phyloP scores from a whole-genome alignment of 2,113 vertebrate species.

The Poecilia latipinna region DNA sequence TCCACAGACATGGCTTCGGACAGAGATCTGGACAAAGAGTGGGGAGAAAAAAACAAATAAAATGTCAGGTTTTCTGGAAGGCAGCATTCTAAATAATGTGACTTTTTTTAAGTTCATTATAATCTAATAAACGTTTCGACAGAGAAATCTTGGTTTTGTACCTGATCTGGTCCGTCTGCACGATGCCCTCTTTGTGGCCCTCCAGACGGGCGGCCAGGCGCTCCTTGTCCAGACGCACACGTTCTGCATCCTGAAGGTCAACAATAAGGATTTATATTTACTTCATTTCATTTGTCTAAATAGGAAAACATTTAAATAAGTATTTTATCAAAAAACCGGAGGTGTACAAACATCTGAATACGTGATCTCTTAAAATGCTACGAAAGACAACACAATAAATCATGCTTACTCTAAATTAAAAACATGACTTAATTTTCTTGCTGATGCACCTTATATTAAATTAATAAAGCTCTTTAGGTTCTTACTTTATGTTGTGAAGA shows the following conservation, averaged over 20 bases:
- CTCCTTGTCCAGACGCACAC: slow-evolving; percentile 97
- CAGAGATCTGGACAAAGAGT: slow-evolving; percentile 83
- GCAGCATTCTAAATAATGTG: not conserved
- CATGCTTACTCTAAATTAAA: not conserved
- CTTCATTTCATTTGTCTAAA: too few relatives aligned
- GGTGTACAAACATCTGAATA: not conserved
- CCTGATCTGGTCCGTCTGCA: slow-evolving; percentile 98
- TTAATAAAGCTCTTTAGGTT: too few relatives aligned
- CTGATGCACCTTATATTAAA: not conserved
- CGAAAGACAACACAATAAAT: not conserved
- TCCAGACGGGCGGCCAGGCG: slow-evolving; percentile 98
- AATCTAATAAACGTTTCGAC: not conserved
- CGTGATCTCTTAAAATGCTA: not conserved
- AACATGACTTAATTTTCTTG: not conserved
- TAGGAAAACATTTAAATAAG: not conserved
- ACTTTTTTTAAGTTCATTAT: not conserved
- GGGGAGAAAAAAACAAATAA: too few relatives aligned
- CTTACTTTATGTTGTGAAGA: too few relatives aligned
- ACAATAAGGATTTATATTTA: not conserved
- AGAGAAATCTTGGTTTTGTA: slow-evolving; percentile 52
- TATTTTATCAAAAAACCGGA: not conserved
- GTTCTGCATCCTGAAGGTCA: slow-evolving; percentile 91
- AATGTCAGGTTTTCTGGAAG: too few relatives aligned
- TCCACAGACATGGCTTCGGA: slow-evolving; percentile 99
- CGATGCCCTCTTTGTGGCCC: slow-evolving; percentile 97